Percentiles rank a stretch among this genome's conserved stretches.
These are phyloP conservation scores for Silurus lanzhouensis DNA, from an alignment of 2,797 vertebrate genomes.

Conservation along the genomic window DNA sequence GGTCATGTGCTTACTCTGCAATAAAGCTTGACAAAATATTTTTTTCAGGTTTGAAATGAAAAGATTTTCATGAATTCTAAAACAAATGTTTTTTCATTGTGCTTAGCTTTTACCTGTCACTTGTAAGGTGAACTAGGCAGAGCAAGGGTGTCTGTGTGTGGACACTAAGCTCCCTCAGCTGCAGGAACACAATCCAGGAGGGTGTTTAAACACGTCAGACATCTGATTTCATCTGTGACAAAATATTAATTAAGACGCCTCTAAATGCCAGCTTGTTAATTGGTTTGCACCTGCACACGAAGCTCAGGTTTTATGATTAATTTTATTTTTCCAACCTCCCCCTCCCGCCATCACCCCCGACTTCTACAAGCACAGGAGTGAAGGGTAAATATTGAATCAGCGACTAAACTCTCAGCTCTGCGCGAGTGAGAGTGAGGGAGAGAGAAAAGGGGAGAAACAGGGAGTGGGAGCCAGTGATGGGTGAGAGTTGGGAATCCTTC, in stretches of 20 bases:
- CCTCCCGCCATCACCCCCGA: constrained; percentile 76
- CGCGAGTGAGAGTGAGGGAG: constrained; percentile 68
- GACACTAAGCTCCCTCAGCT: constrained; percentile 70
- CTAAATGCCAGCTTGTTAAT: constrained; percentile 98
- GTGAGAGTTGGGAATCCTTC: constrained; percentile 83
- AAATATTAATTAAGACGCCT: constrained; percentile 89
- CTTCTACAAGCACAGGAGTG: constrained; percentile 91
- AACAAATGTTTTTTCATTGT: neutral
- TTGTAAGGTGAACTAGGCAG: constrained; percentile 12
- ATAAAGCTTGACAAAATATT: constrained; percentile 41
- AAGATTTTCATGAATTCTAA: too few species aligned
- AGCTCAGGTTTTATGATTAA: constrained; percentile 82
- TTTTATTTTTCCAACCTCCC: constrained; percentile 68
- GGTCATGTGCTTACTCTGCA: constrained; percentile 57
- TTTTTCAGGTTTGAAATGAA: neutral
- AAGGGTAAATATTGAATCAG: constrained; percentile 99
- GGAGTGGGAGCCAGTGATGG: constrained; percentile 70
- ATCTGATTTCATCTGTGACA: constrained; percentile 84
- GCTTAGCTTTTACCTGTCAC: neutral
- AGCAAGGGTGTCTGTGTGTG: constrained; percentile 28
- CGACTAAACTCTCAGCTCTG: constrained; percentile 84
- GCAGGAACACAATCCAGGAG: constrained; percentile 75
- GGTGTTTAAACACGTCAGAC: constrained; percentile 88
- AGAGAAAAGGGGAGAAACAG: neutral
- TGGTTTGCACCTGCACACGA: constrained; percentile 95